These are phyloP conservation scores for Lasioglossum morio DNA, from an alignment of 2,888 invertebrate genomes.

Conservation along the genomic window DNA sequence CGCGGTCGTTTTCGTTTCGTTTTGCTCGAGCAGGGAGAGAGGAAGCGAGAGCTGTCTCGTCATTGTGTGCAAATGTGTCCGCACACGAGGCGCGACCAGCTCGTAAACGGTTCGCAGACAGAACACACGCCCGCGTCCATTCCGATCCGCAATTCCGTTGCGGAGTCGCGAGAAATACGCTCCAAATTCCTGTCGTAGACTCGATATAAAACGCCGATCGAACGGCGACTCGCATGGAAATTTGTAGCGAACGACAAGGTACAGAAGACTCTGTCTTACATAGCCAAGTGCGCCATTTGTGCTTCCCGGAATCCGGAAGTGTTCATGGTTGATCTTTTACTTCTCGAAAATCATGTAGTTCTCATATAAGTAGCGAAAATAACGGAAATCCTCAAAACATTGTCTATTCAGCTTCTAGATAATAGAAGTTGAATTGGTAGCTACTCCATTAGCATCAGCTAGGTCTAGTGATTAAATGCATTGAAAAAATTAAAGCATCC, in stretches of 20 bases:
- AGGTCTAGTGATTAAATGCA: too few relatives aligned
- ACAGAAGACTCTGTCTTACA: too few relatives aligned
- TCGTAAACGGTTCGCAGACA: constrained; percentile 52
- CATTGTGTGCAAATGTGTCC: constrained; percentile 38
- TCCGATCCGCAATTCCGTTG: constrained; percentile 7
- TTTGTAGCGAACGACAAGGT: neutral
- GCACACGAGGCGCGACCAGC: constrained; percentile 37
- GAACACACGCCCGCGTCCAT: neutral
- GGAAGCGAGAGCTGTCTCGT: constrained; percentile 14
- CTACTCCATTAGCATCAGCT: too few relatives aligned
- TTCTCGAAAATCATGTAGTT: too few relatives aligned
- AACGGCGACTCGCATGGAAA: neutral
- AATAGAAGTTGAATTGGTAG: neutral
- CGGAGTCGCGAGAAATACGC: constrained; percentile 9
- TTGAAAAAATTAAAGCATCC: too few relatives aligned
- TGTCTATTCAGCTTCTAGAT: neutral
- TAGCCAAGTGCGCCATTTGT: too few relatives aligned
- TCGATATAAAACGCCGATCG: neutral
- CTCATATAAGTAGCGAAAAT: too few relatives aligned
- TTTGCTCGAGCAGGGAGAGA: neutral
- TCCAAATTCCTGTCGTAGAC: constrained; percentile 12
- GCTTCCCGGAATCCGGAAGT: neutral
- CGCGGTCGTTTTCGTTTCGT: neutral
- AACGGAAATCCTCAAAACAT: neutral
- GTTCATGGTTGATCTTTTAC: neutral